Evolutionary conservation across 2,797 vertebrate species (phyloP), one percentile per base, ranked within the genome.

Genomic region (Anomalospiza imberbis): DNA sequence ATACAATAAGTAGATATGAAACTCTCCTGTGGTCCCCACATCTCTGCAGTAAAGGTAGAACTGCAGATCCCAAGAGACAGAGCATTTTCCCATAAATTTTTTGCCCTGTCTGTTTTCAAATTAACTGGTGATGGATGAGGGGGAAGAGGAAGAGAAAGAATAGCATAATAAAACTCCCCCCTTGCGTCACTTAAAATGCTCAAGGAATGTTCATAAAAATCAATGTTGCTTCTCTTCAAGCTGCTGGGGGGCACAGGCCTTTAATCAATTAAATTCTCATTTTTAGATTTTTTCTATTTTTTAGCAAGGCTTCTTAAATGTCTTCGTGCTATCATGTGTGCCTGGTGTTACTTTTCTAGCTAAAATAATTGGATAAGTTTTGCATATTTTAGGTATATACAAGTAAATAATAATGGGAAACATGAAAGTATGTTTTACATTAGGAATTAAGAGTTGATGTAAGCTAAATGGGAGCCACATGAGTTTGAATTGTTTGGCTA

Each of bases 331-430:
- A 48, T 90, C 88, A 8, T 6, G 4, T 93, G 57, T 85, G n/a
- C 54, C 50, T 94, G 67, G 34, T 94, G 73, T 91, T 80, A 95
- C 90, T 90, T 88, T 75, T 51, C 62, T 71, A 57, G 50, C 84
- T 86, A 88, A 73, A 91, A 85, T 93, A 76, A 73, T 76, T 0
- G 1, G 74, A 17, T 40, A 74, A 21, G 9, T 77, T 93, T 89
- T 90, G 55, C 3, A 2, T 83, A 48, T 53, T 58, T 91, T 78
- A 79, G 34, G 11, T 89, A 16, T 66, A 42, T 68, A 26, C 19
- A 79, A 81, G 44, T 12, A 85, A 92, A 58, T 85, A 92, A 36
- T 71, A 80, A 65, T 55, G 58, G 62, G 38, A 94, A 95, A 29
- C 26, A 18, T 62, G n/a, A 45, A 93, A 75, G 16, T 68, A 32